Conservation (phyloP, 2,797 vertebrate genomes). For the Potorous gilbertii region DNA sequence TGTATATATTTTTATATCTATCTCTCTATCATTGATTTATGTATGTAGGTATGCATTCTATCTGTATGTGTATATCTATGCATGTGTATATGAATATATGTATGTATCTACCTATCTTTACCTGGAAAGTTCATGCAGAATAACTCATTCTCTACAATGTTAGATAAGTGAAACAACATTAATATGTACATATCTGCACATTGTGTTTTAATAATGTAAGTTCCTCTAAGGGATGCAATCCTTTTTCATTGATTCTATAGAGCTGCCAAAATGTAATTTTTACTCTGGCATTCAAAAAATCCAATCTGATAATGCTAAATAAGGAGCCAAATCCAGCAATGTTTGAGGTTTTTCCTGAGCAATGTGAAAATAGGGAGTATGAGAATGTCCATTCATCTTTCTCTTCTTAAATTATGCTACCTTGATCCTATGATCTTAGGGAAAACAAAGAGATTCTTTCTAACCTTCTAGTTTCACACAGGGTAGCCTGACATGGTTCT, state of each 20-base stretch:
- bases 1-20: not conserved
- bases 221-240: not conserved
- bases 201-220: not conserved
- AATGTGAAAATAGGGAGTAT: not conserved
- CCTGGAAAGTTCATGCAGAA: not conserved
- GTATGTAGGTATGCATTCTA: not conserved
- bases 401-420: not conserved
- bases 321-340: not conserved
- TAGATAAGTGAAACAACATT: not conserved
- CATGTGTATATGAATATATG: not conserved
- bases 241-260: not conserved
- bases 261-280: not conserved
- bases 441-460: not conserved
- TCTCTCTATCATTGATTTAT: not conserved
- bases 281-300: not conserved
- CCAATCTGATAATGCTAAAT: not conserved
- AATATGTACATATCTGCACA: not conserved
- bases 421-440: constrained; percentile 2
- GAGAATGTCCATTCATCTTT: not conserved
- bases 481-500: not conserved
- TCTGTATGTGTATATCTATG: not conserved
- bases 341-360: not conserved
- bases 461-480: not conserved
- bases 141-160: not conserved
- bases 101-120: not conserved